Evolutionary conservation across 2,113 vertebrate species (phyloP).

Genomic region (Limanda limanda): DNA sequence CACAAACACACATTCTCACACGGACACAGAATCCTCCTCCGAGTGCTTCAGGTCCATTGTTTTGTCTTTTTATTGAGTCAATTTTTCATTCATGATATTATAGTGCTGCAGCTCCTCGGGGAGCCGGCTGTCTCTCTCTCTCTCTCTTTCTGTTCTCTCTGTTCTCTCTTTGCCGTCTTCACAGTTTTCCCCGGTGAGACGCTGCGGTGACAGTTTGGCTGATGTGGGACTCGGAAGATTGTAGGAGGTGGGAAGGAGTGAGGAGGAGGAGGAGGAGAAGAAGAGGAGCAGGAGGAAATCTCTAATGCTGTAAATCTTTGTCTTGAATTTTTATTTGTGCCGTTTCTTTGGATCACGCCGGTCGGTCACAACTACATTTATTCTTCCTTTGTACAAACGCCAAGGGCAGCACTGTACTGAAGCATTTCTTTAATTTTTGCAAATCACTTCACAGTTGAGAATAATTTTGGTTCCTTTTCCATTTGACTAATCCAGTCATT

Average conservation of each 20-base stretch:
- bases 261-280: background rate
- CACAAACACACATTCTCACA: background rate
- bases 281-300: constrained; percentile 5
- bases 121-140: constrained; percentile 5
- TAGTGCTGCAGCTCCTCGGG: constrained; percentile 10
- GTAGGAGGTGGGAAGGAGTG: constrained; percentile 11
- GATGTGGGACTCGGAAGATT: constrained; percentile 22
- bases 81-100: constrained; percentile 56
- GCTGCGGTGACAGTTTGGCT: constrained; percentile 24
- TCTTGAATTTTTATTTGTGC: too few relatives aligned
- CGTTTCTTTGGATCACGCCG: too few relatives aligned
- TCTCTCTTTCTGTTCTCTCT: constrained; percentile 18
- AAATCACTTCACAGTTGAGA: background rate
- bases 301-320: too few relatives aligned
- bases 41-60: constrained; percentile 33
- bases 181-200: constrained; percentile 30
- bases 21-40: background rate
- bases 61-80: constrained; percentile 54
- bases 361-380: too few relatives aligned
- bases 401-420: too few relatives aligned
- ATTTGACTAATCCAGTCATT: constrained; percentile 29
- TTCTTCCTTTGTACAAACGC: too few relatives aligned
- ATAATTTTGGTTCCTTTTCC: background rate
- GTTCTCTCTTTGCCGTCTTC: constrained; percentile 31
- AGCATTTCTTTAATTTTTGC: too few relatives aligned